phyloP scores from a whole-genome alignment of 2,888 invertebrate species.

The Plagodis dolabraria region DNA sequence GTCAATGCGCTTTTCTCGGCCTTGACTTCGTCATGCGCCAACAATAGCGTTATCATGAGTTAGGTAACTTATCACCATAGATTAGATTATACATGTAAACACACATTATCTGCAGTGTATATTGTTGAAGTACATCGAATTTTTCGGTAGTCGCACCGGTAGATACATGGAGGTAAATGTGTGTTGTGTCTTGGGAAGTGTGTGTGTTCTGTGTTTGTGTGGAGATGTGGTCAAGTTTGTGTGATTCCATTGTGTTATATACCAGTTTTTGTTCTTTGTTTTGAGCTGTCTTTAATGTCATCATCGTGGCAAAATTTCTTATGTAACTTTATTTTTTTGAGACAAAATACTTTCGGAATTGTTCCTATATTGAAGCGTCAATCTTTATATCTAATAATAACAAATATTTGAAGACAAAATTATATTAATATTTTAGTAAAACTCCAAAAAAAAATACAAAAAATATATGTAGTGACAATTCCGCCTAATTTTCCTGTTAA shows the following conservation, averaged over 20 bases:
- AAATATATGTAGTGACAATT: no score
- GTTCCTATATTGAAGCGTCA: no score
- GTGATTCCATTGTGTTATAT: not conserved
- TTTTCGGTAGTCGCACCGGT: constrained; percentile 25
- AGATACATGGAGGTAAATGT: constrained; percentile 33
- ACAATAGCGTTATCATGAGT: constrained; percentile 18
- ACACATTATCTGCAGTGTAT: constrained; percentile 6
- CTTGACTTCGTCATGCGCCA: constrained; percentile 11
- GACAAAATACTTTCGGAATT: no score
- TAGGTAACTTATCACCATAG: constrained; percentile 27
- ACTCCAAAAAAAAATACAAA: no score
- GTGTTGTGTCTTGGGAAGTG: constrained; percentile 8
- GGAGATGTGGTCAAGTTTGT: not conserved
- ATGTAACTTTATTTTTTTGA: not conserved
- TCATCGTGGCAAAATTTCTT: not conserved
- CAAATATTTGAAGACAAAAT: no score
- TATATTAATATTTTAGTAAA: no score
- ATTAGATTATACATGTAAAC: constrained; percentile 37
- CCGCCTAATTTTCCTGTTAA: no score
- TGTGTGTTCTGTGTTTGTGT: constrained; percentile 6
- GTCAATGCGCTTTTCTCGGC: constrained; percentile 10
- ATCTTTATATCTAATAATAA: no score
- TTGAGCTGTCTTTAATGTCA: no score
- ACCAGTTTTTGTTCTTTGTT: not conserved
- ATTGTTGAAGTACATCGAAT: constrained; percentile 17